phyloP scores from a whole-genome alignment of 1,140 invertebrate genomes.

The Ostrea edulis region DNA sequence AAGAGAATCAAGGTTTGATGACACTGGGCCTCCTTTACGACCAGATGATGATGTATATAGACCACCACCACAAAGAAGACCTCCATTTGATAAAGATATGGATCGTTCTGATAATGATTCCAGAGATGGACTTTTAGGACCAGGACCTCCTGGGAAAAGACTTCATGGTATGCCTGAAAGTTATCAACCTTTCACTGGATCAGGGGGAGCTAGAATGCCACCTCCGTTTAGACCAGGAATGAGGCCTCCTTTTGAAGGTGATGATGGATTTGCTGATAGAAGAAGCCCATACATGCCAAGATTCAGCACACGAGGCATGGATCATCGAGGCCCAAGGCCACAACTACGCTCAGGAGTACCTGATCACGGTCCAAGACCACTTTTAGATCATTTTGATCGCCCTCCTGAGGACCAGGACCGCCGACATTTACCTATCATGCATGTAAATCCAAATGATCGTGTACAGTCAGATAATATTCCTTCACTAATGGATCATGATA shows the following conservation, averaged over 20 bases:
- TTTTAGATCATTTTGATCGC: neutral
- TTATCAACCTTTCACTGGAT: neutral
- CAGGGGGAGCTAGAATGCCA: neutral
- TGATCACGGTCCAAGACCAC: neutral
- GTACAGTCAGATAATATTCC: neutral
- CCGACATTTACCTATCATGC: neutral
- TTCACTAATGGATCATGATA: neutral
- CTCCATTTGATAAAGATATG: constrained; percentile 31
- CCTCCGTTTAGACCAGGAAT: constrained; percentile 4
- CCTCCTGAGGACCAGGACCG: constrained; percentile 22
- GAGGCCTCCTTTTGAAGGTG: neutral
- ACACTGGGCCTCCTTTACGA: neutral
- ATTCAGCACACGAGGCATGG: constrained; percentile 9
- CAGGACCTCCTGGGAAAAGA: neutral
- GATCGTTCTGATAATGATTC: constrained; percentile 1
- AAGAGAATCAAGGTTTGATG: constrained; percentile 10
- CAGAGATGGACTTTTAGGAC: neutral
- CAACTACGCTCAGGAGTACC: constrained; percentile 8
- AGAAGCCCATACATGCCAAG: neutral
- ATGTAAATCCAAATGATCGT: neutral
- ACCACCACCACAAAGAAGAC: constrained; percentile 28
- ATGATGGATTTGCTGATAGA: constrained; percentile 19
- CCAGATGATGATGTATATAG: neutral
- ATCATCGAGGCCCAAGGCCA: constrained; percentile 33
- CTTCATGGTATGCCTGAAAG: neutral